Evolutionary conservation across 2,113 vertebrate species (phyloP).

Genomic region (Sturnus vulgaris): DNA sequence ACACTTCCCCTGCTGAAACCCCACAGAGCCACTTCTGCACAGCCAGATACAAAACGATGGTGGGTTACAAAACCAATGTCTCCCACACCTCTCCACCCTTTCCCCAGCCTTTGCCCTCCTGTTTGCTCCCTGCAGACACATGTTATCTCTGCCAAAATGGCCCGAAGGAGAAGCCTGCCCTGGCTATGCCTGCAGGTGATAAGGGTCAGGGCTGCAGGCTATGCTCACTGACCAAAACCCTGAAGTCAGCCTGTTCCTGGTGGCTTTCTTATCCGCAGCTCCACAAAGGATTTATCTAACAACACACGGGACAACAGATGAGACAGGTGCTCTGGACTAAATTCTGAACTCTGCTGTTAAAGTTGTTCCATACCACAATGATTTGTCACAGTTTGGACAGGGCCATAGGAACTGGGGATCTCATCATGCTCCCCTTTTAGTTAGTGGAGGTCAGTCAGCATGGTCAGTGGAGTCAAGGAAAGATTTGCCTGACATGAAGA

Average conservation of each 20-base stretch:
- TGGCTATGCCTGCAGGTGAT: fast-evolving
- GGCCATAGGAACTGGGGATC: not conserved
- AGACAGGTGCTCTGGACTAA: not conserved
- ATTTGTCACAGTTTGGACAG: not conserved
- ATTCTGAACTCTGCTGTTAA: fast-evolving
- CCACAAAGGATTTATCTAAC: not conserved
- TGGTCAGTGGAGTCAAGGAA: not conserved
- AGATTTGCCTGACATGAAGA: not conserved
- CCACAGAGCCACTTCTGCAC: not conserved
- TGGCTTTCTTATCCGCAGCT: not conserved
- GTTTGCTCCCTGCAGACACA: fast-evolving
- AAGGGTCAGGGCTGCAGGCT: not conserved
- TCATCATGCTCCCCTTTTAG: fast-evolving
- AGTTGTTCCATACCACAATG: not conserved
- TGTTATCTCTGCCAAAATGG: not conserved
- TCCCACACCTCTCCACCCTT: not conserved
- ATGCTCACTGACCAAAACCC: not conserved
- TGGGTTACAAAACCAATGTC: not conserved
- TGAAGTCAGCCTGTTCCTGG: not conserved
- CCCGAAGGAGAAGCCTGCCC: fast-evolving
- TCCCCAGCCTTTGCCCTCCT: not conserved
- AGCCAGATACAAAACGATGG: not conserved
- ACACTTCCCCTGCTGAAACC: not conserved
- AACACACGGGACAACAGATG: fast-evolving
- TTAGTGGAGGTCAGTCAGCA: not conserved